Base-by-base conservation (phyloP, 2,888 invertebrate species). In the Argyresthia goedartella region DNA sequence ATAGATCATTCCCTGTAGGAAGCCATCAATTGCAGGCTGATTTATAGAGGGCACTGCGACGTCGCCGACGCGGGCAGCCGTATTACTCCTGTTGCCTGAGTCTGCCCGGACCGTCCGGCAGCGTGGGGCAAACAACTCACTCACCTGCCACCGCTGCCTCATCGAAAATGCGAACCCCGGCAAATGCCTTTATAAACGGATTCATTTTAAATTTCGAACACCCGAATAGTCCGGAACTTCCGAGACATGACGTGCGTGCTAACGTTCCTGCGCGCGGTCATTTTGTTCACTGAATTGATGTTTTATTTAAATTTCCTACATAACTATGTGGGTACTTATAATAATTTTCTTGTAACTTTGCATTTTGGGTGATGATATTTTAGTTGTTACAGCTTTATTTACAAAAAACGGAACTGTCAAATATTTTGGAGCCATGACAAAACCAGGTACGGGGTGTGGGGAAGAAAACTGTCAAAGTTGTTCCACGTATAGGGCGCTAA, bases 1-100 rank as follows among this genome's bases (percentile, higher is more conserved):
- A 85, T 86, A 84, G 84, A 86, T 85, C 84, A 85, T 84, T 84
- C 84, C 82, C 82, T 63, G 81, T 82, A 81, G 82, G 81, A 80
- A 82, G 73, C 77, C 80, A 82, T 86, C 85, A 86, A 84, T 86
- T 82, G 79, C 71, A 57, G 62, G 67, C 77, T 85, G 85, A 86
- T 86, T 84, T 85, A 86, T 84, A 72, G 82, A 71, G 80, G 76
- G 75, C 70, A 74, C 72, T 71, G 63, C 48, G 36, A 36, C 48
- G 35, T 36, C 48, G 48, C 15, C 48, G 47, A 47, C 33, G 34
- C 33, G 44, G 16, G 34, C 34, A 6, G 25, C 25, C 25, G 73
- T 82, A 82, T 82, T 81, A 76, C 79, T 84, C 79, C 72, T 75
- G 69, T 73, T 77, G 74, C 25, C 25, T 6, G 25, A n/a, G n/a